Evolutionary conservation across 2,797 vertebrate species (phyloP).

Genomic region (Sebastes elongatus): DNA sequence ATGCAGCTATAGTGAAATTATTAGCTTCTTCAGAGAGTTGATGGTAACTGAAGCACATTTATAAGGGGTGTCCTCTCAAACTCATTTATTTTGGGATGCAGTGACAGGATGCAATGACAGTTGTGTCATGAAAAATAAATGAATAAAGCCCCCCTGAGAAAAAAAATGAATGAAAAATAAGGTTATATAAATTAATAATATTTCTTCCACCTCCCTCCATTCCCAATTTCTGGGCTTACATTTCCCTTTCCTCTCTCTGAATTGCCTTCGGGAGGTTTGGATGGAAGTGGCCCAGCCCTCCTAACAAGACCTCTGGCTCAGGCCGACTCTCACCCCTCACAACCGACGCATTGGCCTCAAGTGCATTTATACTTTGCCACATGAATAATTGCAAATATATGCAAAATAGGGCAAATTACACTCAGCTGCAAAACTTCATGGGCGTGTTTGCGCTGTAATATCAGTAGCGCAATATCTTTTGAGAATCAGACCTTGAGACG

Average conservation of each 20-base stretch:
- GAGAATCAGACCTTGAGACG: too few relatives aligned
- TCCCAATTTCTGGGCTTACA: background rate
- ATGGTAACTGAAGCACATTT: background rate
- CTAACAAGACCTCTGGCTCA: background rate
- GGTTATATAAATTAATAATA: background rate
- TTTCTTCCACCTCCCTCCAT: background rate
- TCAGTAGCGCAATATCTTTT: too few relatives aligned
- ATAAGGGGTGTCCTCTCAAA: background rate
- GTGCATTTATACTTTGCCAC: background rate
- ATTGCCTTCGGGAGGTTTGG: background rate
- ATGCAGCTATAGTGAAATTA: background rate
- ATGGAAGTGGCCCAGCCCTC: background rate
- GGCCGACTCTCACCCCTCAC: background rate
- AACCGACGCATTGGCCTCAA: background rate
- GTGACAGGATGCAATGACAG: too few relatives aligned
- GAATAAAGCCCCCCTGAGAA: background rate
- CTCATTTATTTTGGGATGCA: background rate
- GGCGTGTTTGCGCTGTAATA: too few relatives aligned
- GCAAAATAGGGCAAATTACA: background rate
- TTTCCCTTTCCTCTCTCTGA: background rate
- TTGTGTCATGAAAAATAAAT: background rate
- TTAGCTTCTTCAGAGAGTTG: background rate
- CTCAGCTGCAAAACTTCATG: background rate
- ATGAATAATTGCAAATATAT: background rate
- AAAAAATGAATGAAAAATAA: background rate